Evolutionary conservation across 2,113 vertebrate species (phyloP).

Genomic region (Nothobranchius furzeri): DNA sequence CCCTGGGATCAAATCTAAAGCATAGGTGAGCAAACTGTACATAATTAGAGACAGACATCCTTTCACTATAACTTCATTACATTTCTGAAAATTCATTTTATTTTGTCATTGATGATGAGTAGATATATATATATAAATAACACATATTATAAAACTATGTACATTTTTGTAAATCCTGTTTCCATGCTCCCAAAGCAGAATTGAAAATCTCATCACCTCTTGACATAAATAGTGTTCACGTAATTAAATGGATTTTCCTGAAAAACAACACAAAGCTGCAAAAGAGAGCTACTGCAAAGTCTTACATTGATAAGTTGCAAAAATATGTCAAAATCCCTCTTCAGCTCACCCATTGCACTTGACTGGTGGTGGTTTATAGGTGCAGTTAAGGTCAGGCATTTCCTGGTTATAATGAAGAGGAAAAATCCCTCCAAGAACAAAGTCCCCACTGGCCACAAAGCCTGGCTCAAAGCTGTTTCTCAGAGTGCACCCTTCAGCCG

Average conservation of each 20-base stretch:
- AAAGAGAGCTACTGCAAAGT: neutral
- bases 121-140: too few species aligned
- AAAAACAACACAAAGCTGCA: neutral
- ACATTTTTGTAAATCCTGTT: too few species aligned
- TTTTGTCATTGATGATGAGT: too few species aligned
- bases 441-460: slow-evolving; percentile 49
- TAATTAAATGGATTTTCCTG: neutral
- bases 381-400: slow-evolving; percentile 69
- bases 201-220: neutral
- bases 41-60: neutral
- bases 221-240: neutral
- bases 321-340: neutral
- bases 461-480: slow-evolving; percentile 49
- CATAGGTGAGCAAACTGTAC: neutral
- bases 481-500: slow-evolving; percentile 38
- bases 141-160: neutral
- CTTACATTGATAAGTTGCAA: neutral
- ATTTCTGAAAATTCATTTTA: too few species aligned
- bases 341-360: slow-evolving; percentile 75
- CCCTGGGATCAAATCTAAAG: slow-evolving; percentile 76
- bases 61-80: too few species aligned
- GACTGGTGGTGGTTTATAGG: slow-evolving; percentile 62
- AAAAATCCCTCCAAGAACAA: slow-evolving; percentile 57
- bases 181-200: neutral
- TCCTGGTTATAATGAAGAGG: slow-evolving; percentile 69